phyloP scores from a whole-genome alignment of 1,140 invertebrate species.

The Bombus superbus region DNA sequence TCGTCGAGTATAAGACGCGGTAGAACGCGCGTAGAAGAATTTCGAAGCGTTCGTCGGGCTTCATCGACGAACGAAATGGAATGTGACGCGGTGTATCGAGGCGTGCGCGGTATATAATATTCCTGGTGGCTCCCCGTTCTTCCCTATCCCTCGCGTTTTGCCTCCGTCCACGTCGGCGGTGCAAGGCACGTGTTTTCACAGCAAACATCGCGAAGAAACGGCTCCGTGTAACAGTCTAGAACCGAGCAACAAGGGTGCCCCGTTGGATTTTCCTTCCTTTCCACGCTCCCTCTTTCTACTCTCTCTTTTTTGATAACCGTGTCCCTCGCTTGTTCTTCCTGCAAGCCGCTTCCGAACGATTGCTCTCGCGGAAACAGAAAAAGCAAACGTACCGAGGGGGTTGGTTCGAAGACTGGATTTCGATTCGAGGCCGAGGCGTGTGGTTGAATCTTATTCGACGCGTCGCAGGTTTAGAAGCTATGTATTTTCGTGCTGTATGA shows the following conservation, averaged over 20 bases:
- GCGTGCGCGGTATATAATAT: conserved; percentile 46
- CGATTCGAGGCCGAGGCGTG: background rate
- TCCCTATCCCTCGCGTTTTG: background rate
- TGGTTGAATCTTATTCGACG: conserved; percentile 4
- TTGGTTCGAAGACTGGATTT: background rate
- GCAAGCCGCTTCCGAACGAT: conserved; percentile 41
- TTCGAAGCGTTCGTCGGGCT: conserved; percentile 12
- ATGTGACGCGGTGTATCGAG: conserved; percentile 52
- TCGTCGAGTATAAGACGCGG: background rate
- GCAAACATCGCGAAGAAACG: conserved; percentile 69
- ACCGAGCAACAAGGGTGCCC: conserved; percentile 25
- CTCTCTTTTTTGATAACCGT: background rate
- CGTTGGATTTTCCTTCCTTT: conserved; percentile 10
- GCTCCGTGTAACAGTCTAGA: conserved; percentile 55
- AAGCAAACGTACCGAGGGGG: conserved; percentile 29
- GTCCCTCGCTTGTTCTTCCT: conserved; percentile 15
- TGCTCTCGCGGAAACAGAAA: conserved; percentile 33
- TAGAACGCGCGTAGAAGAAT: conserved; percentile 24
- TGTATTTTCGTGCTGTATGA: background rate
- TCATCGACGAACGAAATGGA: conserved; percentile 19
- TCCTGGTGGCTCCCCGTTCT: background rate
- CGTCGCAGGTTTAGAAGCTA: background rate
- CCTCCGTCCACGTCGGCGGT: conserved; percentile 26
- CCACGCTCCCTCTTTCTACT: background rate
- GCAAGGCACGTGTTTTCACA: conserved; percentile 61